Conservation (phyloP, 2,888 invertebrate species). For the Cheilosia scutellata region DNA sequence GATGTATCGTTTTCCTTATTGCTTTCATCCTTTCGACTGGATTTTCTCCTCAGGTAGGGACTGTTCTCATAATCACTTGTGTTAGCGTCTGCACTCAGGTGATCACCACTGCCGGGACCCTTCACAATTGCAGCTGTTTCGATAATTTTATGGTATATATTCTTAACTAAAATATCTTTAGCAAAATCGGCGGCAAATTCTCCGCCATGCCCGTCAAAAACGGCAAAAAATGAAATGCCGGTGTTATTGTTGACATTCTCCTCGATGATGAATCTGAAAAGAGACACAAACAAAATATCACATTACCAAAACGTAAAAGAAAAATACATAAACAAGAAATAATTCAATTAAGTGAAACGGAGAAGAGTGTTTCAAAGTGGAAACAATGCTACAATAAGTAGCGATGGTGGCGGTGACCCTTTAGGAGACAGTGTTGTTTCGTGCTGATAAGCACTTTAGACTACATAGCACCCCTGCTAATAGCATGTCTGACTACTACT, state of each 20-base stretch:
- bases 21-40: conserved; percentile 79
- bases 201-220: conserved; percentile 98
- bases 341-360: conserved; percentile 31
- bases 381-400: background rate
- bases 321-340: background rate
- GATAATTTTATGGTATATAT: conserved; percentile 90
- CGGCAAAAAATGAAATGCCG: conserved; percentile 94
- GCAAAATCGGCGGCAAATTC: conserved; percentile 97
- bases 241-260: conserved; percentile 92
- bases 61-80: conserved; percentile 80
- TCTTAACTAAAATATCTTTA: conserved; percentile 93
- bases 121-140: conserved; percentile 87
- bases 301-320: conserved; percentile 9
- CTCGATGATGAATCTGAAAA: conserved; percentile 89
- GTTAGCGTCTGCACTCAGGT: conserved; percentile 69
- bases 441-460: conserved; percentile 35
- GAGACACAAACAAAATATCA: conserved; percentile 1
- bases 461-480: background rate
- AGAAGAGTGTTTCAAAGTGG: conserved; percentile 7
- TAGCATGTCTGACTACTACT: conserved; percentile 14
- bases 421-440: conserved; percentile 9
- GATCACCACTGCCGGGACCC: conserved; percentile 72
- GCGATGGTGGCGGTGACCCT: conserved; percentile 7
- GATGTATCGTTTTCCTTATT: conserved; percentile 82
- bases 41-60: conserved; percentile 81